Percentiles rank a stretch among this genome's conserved stretches.
These are phyloP conservation scores for Cabera pusaria DNA, from an alignment of 2,888 invertebrate species.

Conservation along the genomic window DNA sequence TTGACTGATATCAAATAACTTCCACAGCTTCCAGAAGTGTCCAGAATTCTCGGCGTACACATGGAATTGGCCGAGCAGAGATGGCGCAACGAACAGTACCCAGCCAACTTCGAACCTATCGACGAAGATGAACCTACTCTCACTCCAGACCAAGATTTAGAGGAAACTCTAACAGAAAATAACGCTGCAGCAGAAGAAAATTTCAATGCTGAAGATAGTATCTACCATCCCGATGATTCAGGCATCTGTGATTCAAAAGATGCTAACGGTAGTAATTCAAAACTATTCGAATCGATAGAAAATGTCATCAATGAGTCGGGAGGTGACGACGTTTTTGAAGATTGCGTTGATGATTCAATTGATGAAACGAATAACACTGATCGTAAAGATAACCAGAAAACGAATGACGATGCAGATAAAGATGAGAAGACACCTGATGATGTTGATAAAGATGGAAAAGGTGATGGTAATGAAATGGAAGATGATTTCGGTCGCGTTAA, in stretches of 20 bases:
- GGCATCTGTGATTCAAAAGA: constrained; percentile 26
- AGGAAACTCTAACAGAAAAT: constrained; percentile 63
- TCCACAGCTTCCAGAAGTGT: constrained; percentile 74
- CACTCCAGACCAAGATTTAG: constrained; percentile 53
- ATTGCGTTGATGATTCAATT: constrained; percentile 64
- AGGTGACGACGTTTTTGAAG: constrained; percentile 60
- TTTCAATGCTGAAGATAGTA: neutral
- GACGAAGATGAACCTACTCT: constrained; percentile 43
- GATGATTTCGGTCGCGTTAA: constrained; percentile 44
- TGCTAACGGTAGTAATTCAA: constrained; percentile 9
- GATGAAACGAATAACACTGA: no score
- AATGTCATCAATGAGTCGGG: constrained; percentile 32
- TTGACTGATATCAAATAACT: no score
- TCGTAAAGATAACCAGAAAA: no score
- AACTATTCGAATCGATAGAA: constrained; percentile 15
- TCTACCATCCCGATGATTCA: constrained; percentile 33
- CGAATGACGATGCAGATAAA: constrained; percentile 32
- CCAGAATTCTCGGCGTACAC: constrained; percentile 63
- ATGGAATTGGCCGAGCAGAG: constrained; percentile 63
- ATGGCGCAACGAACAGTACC: no score
- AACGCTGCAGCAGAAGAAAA: constrained; percentile 1
- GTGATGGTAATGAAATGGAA: constrained; percentile 7
- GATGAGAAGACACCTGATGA: constrained; percentile 12
- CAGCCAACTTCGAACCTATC: constrained; percentile 47
- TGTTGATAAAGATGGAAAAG: neutral